Base-by-base conservation (phyloP, 2,888 invertebrate species). In the Hybos culiciformis region DNA sequence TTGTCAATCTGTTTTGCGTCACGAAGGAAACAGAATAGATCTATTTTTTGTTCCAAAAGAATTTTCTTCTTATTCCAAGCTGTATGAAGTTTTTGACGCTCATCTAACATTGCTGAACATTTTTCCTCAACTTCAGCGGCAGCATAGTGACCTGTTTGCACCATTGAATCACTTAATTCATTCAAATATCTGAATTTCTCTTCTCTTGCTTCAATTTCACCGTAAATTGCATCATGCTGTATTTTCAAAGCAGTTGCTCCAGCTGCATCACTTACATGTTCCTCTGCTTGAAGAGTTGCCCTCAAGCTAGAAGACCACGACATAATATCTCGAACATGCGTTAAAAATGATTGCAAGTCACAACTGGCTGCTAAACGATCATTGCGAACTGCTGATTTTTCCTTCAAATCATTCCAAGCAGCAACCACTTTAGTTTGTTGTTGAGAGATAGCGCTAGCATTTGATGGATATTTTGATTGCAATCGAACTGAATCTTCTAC, bases 1-100 rank as follows among this genome's bases (percentile, higher is more conserved):
- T 88, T 85, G 59, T 93, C 87, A 46, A 97, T 75, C 62, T 88
- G 86, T 57, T 90, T 88, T 12, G 91, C 90, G 67, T 97, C 97
- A 3, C 94, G 73, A 48, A 92, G 67, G 78, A 97, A 96, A 63
- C 90, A 85, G 67, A 94, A 93, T 55, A 93, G 72, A 66, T 94
- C 92, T 48, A 90, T 86, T 48, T 91, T 74, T 63, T 94, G 91
- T 61, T 91, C 90, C 33, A 92, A 66, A 56, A 86, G 82, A 39
- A 90, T 80, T 61, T 90, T 90, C 54, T 91, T 83, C 42, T 82
- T 76, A 49, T 87, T 85, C 91, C 93, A 94, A 2, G 86, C 84
- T 0, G 77, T 75, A 56, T 84, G 83, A 20, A 92, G 70, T 42
- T 78, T 78, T 45, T 81, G 80, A 1, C 87, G 73, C 58, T 88